phyloP scores from a whole-genome alignment of 2,888 invertebrate species.

The Trichopoda pennipes region DNA sequence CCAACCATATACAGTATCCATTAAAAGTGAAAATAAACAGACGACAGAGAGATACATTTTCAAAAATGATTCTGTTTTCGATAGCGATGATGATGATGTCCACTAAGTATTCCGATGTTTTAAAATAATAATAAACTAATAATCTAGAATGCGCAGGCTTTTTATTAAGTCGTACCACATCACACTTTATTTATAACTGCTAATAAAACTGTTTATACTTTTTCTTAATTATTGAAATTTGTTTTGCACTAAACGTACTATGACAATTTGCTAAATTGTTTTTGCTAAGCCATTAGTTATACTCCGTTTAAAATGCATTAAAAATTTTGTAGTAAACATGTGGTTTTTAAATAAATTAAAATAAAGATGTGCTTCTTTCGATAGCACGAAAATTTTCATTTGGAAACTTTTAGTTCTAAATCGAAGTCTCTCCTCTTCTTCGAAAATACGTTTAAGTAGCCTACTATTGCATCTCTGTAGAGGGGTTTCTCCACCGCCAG shows the following conservation, averaged over 20 bases:
- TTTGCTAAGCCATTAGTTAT: background rate
- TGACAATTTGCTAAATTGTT: too few species aligned
- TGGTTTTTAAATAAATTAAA: slow-evolving; percentile 27
- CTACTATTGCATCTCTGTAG: too few species aligned
- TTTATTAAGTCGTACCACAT: slow-evolving; percentile 11
- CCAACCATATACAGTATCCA: slow-evolving; percentile 71
- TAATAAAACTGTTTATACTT: background rate
- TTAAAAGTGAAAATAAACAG: slow-evolving; percentile 59
- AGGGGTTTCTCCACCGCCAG: too few species aligned
- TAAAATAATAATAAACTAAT: slow-evolving; percentile 59
- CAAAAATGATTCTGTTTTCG: slow-evolving; percentile 30
- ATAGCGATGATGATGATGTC: slow-evolving; percentile 15
- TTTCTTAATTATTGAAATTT: background rate
- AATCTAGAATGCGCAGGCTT: slow-evolving; percentile 52
- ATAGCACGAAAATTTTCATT: too few species aligned
- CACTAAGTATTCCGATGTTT: slow-evolving; percentile 55
- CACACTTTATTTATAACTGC: background rate
- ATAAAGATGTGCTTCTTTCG: background rate
- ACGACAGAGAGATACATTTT: slow-evolving; percentile 40
- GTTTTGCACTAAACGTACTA: too few species aligned
- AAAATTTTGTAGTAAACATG: background rate
- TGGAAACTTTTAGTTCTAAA: too few species aligned
- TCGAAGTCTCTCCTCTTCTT: too few species aligned
- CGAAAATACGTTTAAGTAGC: too few species aligned
- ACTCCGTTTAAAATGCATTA: slow-evolving; percentile 13